Percentiles rank a stretch among this genome's conserved stretches.
Conservation (phyloP, 2,888 invertebrate species). For the Aspidapion aeneum region DNA sequence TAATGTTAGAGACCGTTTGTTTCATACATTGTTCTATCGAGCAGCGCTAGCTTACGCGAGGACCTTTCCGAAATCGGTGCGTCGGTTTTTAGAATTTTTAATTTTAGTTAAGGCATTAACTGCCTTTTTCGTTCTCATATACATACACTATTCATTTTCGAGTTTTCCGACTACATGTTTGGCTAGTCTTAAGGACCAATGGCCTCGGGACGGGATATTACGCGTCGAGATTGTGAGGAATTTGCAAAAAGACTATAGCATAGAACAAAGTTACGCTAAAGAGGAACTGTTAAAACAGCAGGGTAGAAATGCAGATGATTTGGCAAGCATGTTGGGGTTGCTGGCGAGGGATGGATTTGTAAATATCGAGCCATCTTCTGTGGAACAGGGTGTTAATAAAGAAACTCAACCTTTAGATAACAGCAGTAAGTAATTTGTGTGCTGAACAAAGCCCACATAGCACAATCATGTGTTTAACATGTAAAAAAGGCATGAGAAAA, state of each 20-base stretch:
- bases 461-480: too few species aligned
- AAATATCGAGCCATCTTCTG: conserved; percentile 64
- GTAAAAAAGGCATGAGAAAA: too few species aligned
- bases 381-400: conserved; percentile 51
- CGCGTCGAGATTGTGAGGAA: conserved; percentile 82
- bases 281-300: conserved; percentile 70
- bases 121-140: conserved; percentile 87
- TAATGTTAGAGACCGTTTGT: conserved; percentile 86
- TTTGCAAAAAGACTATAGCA: conserved; percentile 68
- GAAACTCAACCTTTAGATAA: conserved; percentile 41
- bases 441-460: too few species aligned
- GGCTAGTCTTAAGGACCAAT: conserved; percentile 79
- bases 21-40: conserved; percentile 92
- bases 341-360: conserved; percentile 65
- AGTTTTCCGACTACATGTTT: conserved; percentile 91
- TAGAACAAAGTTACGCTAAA: conserved; percentile 81
- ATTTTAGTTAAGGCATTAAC: conserved; percentile 76
- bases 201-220: conserved; percentile 95
- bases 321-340: conserved; percentile 59
- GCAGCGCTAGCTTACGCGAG: conserved; percentile 89
- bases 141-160: conserved; percentile 94
- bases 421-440: conserved; percentile 19
- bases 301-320: conserved; percentile 56
- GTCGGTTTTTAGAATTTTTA: conserved; percentile 80
- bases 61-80: conserved; percentile 78